Percentiles rank a stretch among this genome's conserved stretches.
phyloP scores from a whole-genome alignment of 2,113 vertebrate genomes.

The Fulica atra region DNA sequence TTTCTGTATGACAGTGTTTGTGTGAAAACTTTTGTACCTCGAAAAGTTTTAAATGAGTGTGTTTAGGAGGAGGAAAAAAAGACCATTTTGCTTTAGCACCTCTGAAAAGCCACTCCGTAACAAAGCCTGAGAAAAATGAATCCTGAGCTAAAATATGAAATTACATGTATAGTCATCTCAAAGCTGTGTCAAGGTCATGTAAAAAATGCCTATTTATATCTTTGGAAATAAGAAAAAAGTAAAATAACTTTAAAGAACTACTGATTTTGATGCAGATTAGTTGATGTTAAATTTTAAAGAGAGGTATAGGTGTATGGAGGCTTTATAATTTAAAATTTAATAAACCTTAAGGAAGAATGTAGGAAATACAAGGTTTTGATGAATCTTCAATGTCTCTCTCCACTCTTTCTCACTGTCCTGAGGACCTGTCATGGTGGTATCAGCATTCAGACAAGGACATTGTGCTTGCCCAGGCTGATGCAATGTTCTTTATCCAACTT shows the following conservation, averaged over 20 bases:
- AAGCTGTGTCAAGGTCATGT: not conserved
- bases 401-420: not conserved
- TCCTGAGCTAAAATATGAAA: not conserved
- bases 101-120: not conserved
- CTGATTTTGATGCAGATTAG: not conserved
- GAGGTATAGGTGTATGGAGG: not conserved
- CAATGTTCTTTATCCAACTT: not conserved
- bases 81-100: fast-evolving
- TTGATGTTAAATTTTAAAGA: not conserved
- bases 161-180: not conserved
- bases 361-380: not conserved
- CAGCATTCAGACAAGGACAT: not conserved
- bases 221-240: not conserved
- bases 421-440: not conserved
- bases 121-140: not conserved
- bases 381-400: not conserved
- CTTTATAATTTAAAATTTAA: not conserved
- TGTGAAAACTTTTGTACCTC: not conserved
- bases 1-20: not conserved
- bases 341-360: not conserved
- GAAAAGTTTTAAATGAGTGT: not conserved
- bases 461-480: not conserved
- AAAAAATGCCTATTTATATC: not conserved
- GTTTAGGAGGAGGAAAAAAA: not conserved
- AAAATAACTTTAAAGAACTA: not conserved